Percentiles rank a stretch among this genome's conserved stretches.
These are phyloP conservation scores for Trididemnum miniatum DNA, from an alignment of 23 tunicate genomes.

Conservation along the genomic window DNA sequence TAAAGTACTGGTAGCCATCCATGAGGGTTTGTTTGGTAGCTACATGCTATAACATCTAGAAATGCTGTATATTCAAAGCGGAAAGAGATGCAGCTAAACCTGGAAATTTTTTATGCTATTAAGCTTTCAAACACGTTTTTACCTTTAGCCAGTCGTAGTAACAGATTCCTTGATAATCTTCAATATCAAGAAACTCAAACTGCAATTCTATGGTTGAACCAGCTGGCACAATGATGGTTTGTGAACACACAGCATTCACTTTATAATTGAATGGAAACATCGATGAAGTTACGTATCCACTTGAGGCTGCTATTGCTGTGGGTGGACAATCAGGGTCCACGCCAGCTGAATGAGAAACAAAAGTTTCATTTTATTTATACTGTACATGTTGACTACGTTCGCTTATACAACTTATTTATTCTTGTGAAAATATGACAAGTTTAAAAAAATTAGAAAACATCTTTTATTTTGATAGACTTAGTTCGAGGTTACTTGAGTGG, in stretches of 20 bases:
- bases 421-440: too few relatives aligned
- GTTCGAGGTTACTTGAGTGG: too few relatives aligned
- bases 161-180: conserved; percentile 79
- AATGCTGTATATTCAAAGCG: not conserved
- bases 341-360: conserved; percentile 34
- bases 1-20: too few relatives aligned
- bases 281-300: conserved; percentile 60
- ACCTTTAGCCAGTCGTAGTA: conserved; percentile 85
- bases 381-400: too few relatives aligned
- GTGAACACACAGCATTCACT: conserved; percentile 57
- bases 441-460: too few relatives aligned
- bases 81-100: not conserved
- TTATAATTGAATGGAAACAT: conserved; percentile 80
- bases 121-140: too few relatives aligned
- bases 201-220: conserved; percentile 38
- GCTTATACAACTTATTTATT: too few relatives aligned
- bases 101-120: too few relatives aligned
- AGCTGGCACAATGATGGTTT: conserved; percentile 56
- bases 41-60: not conserved
- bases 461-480: too few relatives aligned
- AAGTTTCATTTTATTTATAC: too few relatives aligned
- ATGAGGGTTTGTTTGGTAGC: not conserved
- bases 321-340: conserved; percentile 62
- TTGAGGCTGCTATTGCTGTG: conserved; percentile 2
- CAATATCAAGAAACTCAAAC: conserved; percentile 77